Evolutionary conservation across 2,113 vertebrate species (phyloP), one percentile per base, ranked within the genome.

Genomic region (Microcebus ravelobensis): DNA sequence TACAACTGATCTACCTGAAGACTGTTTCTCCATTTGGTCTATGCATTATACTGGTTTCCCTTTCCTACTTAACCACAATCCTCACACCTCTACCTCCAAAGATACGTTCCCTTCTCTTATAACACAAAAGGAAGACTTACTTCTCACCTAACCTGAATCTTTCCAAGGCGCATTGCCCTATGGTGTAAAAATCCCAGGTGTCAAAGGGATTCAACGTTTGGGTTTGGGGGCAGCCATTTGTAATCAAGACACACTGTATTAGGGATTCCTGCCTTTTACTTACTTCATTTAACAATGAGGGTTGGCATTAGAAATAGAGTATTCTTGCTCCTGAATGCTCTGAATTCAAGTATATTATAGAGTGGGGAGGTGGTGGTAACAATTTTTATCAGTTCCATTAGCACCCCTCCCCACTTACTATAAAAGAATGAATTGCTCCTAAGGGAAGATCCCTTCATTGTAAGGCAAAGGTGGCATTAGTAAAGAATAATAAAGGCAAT

Each of bases 121-220:
- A 68, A 89, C 67, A 81, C 55, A 90, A 81, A 89, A 93, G 27
- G 84, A 88, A 91, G 21, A 17, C n/a, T 91, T 73, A 70, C 39
- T 48, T 96, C 50, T 71, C 71, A 82, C 18, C 8, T 48, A 88
- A 59, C 52, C n/a, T 59, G 12, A 88, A 91, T 70, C 63, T 93
- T 95, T 81, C 77, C 77, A 86, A 85, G 85, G 52, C 83, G 7
- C 42, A 73, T 3, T 88, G 65, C 39, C 18, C 3, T 65, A 68
- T 7, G 84, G 27, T 50, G 18, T 91, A 84, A 96, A 87, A 91
- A 82, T 93, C 39, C 45, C 74, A 77, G 39, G 27, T 39, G 15
- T 34, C 50, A 50, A 73, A 55, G 39, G 25, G 12, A 84, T 45
- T 82, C 42, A 83, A 82, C 65, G 14, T 76, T 88, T 67, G 21